phyloP scores from a whole-genome alignment of 2,797 vertebrate species.

The Apogon hyalosoma region DNA sequence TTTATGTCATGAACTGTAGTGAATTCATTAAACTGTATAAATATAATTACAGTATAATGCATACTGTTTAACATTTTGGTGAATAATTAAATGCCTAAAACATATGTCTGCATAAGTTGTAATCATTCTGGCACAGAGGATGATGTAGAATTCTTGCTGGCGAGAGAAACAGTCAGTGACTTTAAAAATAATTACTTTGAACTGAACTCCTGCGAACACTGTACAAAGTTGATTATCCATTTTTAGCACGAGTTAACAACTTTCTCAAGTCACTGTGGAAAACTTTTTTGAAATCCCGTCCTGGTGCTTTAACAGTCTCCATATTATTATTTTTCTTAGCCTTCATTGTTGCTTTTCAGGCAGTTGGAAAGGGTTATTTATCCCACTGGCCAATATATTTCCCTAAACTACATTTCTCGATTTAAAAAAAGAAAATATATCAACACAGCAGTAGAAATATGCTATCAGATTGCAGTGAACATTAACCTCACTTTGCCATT shows the following conservation, averaged over 20 bases:
- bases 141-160: conserved; percentile 22
- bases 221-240: conserved; percentile 29
- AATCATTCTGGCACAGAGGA: conserved; percentile 27
- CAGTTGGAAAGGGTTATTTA: conserved; percentile 33
- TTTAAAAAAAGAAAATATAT: conserved; percentile 24
- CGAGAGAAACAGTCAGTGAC: conserved; percentile 12
- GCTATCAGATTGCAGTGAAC: conserved; percentile 4
- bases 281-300: conserved; percentile 23
- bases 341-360: conserved; percentile 29
- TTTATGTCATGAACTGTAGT: no score
- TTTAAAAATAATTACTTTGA: conserved; percentile 32
- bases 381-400: conserved; percentile 20
- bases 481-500: conserved; percentile 10
- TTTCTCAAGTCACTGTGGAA: conserved; percentile 23
- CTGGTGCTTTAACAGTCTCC: neutral
- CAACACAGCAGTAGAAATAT: conserved; percentile 8
- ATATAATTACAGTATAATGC: no score
- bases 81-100: no score
- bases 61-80: no score
- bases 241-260: conserved; percentile 32
- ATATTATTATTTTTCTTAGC: conserved; percentile 17
- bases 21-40: no score
- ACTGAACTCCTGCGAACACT: conserved; percentile 18
- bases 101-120: neutral
- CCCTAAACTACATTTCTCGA: conserved; percentile 18